Percentiles rank a stretch among this genome's conserved stretches.
Evolutionary conservation across 2,113 vertebrate species (phyloP).

Genomic region (Labeo catla): DNA sequence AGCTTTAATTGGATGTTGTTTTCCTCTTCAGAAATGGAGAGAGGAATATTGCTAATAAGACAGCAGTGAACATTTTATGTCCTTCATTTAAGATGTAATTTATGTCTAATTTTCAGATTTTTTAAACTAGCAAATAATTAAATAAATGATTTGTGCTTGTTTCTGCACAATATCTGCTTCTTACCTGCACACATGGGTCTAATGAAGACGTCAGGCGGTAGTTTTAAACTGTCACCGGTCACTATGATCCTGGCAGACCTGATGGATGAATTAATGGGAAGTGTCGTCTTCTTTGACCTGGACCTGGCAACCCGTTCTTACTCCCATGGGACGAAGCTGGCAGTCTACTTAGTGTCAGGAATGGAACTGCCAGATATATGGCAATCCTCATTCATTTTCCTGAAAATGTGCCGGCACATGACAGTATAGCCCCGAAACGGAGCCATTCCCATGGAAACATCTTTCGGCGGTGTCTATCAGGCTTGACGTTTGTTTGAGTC

Average conservation of each 20-base stretch:
- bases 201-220: conserved; percentile 31
- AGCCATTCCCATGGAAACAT: conserved; percentile 39
- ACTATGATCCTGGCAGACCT: conserved; percentile 36
- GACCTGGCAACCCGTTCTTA: conserved; percentile 39
- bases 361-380: conserved; percentile 37
- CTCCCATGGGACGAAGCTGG: conserved; percentile 38
- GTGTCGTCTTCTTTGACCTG: conserved; percentile 53
- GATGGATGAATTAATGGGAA: conserved; percentile 57
- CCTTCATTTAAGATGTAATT: background rate
- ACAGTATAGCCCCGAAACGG: conserved; percentile 39
- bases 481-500: conserved; percentile 48
- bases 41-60: background rate
- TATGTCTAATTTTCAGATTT: background rate
- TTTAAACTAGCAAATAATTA: background rate
- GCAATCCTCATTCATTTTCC: conserved; percentile 19
- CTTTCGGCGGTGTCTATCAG: conserved; percentile 51
- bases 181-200: conserved; percentile 17
- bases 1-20: conserved; percentile 25
- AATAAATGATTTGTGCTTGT: background rate
- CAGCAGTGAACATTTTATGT: background rate
- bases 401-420: conserved; percentile 27
- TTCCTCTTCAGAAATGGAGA: conserved; percentile 1
- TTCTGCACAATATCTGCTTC: background rate
- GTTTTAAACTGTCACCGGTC: background rate
- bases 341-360: conserved; percentile 32